Evolutionary conservation across 2,888 invertebrate species (phyloP).

Genomic region (Desoria tigrina): DNA sequence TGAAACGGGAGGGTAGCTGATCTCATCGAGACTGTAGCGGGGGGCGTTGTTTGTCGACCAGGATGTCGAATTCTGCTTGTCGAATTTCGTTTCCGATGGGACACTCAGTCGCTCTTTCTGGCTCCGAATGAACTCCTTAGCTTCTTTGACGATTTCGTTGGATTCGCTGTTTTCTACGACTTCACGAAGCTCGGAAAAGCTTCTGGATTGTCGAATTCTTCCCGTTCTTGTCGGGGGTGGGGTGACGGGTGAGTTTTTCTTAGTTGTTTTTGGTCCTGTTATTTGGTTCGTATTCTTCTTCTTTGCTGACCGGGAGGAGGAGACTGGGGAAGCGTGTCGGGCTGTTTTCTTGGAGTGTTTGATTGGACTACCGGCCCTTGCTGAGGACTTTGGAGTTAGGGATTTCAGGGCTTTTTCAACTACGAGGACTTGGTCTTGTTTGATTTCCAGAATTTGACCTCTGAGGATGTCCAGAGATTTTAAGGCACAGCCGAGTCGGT

Average conservation of each 20-base stretch:
- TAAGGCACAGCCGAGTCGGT: conserved; percentile 32
- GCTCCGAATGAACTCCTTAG: conserved; percentile 48
- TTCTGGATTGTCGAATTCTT: conserved; percentile 5
- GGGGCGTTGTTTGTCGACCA: neutral
- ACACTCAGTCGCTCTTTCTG: conserved; percentile 45
- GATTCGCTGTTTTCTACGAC: conserved; percentile 19
- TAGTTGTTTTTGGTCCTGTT: neutral
- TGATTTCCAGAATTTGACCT: conserved; percentile 48
- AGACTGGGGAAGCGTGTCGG: neutral
- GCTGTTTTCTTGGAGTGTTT: neutral
- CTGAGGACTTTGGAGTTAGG: neutral
- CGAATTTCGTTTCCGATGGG: conserved; percentile 21
- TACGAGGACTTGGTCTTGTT: conserved; percentile 24
- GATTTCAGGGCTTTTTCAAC: no score
- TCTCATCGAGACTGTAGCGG: conserved; percentile 7
- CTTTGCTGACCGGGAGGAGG: neutral
- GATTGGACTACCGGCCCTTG: neutral
- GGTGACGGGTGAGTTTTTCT: neutral
- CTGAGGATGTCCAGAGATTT: conserved; percentile 44
- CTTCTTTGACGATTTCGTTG: conserved; percentile 44
- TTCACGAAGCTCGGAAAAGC: conserved; percentile 22
- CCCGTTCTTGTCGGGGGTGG: no score
- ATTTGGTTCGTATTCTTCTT: neutral
- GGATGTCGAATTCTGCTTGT: conserved; percentile 14
- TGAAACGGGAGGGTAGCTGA: neutral